Evolutionary conservation across 2,113 vertebrate species (phyloP).

Genomic region (Gymnobelideus leadbeateri): DNA sequence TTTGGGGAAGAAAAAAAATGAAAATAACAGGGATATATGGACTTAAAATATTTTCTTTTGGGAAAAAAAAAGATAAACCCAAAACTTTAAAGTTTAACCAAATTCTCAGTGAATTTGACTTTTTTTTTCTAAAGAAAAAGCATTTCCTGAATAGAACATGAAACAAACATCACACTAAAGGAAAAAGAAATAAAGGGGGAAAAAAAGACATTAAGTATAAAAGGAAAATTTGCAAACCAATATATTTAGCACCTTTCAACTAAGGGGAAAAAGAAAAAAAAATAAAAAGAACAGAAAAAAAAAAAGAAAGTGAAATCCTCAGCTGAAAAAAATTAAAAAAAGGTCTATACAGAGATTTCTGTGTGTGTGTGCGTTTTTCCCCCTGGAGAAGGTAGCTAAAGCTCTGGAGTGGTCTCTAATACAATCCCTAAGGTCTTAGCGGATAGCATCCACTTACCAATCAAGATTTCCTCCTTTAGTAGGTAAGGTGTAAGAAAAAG

Average conservation of each 20-base stretch:
- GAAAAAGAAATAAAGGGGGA: constrained; percentile 72
- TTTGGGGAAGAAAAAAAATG: background rate
- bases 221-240: constrained; percentile 86
- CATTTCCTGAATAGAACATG: constrained; percentile 81
- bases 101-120: constrained; percentile 82
- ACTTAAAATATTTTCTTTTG: constrained; percentile 67
- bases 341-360: constrained; percentile 83
- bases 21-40: constrained; percentile 45
- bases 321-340: constrained; percentile 81
- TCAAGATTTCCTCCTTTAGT: constrained; percentile 99
- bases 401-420: constrained; percentile 93
- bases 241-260: constrained; percentile 79
- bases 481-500: constrained; percentile 99
- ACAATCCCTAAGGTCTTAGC: constrained; percentile 96
- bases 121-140: constrained; percentile 81
- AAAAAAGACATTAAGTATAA: constrained; percentile 58
- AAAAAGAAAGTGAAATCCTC: constrained; percentile 86
- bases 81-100: constrained; percentile 80
- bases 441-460: constrained; percentile 99
- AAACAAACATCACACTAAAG: constrained; percentile 88
- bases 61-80: constrained; percentile 71
- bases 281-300: constrained; percentile 76
- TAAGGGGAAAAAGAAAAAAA: constrained; percentile 83
- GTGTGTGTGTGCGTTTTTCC: constrained; percentile 81
- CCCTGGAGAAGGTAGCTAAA: constrained; percentile 90